A percentile compares a stretch with the other conserved stretches of the same genome.
These are phyloP conservation scores for Acromyrmex heyeri DNA, from an alignment of 1,140 invertebrate species.

Conservation along the genomic window DNA sequence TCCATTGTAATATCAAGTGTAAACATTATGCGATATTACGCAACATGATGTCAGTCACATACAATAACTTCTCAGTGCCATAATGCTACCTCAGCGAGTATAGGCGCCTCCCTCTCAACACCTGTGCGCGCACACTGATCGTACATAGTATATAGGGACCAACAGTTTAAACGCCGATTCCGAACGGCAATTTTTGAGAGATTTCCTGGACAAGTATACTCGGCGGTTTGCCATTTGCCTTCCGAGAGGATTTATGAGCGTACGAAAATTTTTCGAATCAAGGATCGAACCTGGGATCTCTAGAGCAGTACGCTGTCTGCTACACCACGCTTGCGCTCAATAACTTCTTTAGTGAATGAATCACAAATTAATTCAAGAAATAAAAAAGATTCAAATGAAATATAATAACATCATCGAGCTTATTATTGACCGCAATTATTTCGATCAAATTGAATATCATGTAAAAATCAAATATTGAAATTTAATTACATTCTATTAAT, in stretches of 20 bases:
- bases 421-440: constrained; percentile 30
- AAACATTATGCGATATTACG: constrained; percentile 37
- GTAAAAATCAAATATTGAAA: constrained; percentile 32
- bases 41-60: constrained; percentile 3
- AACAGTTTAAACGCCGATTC: no score
- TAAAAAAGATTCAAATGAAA: neutral
- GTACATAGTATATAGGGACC: no score
- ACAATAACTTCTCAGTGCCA: constrained; percentile 4
- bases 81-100: no score
- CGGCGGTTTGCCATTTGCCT: no score
- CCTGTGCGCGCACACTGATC: no score
- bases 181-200: no score
- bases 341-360: constrained; percentile 1
- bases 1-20: neutral
- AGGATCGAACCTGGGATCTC: no score
- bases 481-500: constrained; percentile 14
- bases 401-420: neutral
- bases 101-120: no score
- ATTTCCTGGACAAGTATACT: no score
- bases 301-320: no score
- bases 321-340: neutral
- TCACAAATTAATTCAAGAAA: constrained; percentile 47
- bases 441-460: constrained; percentile 13
- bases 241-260: no score
- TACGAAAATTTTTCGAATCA: no score